Evolutionary conservation across 2,888 invertebrate genomes (phyloP), one percentile per base, ranked within the genome.

Genomic region (Lepidocyrtoides sp.): DNA sequence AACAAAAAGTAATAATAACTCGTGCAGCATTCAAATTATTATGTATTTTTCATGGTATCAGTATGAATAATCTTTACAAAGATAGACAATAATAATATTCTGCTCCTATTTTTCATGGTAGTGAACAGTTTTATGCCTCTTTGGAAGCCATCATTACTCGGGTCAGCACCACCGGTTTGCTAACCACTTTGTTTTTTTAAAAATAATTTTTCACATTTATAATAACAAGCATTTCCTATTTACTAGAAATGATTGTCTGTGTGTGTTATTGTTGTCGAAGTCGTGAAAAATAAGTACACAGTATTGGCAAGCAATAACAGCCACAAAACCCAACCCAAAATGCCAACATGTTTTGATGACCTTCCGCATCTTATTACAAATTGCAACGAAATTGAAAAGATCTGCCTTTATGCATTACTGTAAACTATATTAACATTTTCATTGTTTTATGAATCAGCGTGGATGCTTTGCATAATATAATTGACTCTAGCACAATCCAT

Each of bases 301-400:
- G 5, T 20, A 26, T 14, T 7, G 36, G 3, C 36, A 36, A 2
- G 36, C 23, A 54, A 7, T 12, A 54, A 44, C 26, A 17, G 89
- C 89, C 77, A 32, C 57, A 48, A 63, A 88, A 81, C 87, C 77
- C 63, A 87, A 36, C 87, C 51, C 66, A 88, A 48, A 17, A 54
- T 54, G 23, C 57, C 81, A 81, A 63, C 66, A 51, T 84, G 88
- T 48, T 91, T 69, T 81, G 90, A 69, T 92, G 92, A 93, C 93
- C 92, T 92, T 92, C 92, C 91, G 91, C 90, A 92, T 92, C 79
- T 75, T 85, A 84, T 84, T 90, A 90, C 41, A 23, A 60, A n/a
- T 51, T 12, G 72, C 10, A 23, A 60, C 14, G 60, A 60, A 60
- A 60, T 29, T 60, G 60, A 60, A 29, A 66, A 66, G 32, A 66